Conservation (phyloP, 1,140 invertebrate genomes). For the Brachionus koreanus region DNA sequence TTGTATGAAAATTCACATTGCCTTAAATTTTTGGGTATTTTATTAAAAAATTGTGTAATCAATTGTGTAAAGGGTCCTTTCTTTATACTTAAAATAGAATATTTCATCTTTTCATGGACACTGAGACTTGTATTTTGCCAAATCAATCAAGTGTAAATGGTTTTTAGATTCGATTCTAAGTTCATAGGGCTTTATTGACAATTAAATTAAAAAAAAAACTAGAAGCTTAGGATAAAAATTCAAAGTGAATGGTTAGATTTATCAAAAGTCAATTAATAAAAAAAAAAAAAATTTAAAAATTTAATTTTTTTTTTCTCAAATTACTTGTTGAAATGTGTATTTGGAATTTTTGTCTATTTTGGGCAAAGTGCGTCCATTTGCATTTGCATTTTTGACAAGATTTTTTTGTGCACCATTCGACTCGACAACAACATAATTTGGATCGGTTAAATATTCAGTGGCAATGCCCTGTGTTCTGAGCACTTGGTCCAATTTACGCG, state of each 20-base stretch:
- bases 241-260: neutral
- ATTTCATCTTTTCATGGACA: too few species aligned
- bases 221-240: neutral
- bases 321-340: slow-evolving; percentile 3
- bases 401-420: neutral
- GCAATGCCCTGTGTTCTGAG: slow-evolving; percentile 3
- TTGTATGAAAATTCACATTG: too few species aligned
- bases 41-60: too few species aligned
- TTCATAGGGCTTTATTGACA: too few species aligned
- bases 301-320: neutral
- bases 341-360: slow-evolving; percentile 12
- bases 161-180: too few species aligned
- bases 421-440: neutral
- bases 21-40: too few species aligned
- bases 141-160: too few species aligned
- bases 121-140: too few species aligned
- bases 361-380: neutral
- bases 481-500: slow-evolving; percentile 31
- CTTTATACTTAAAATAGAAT: too few species aligned
- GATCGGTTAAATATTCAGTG: neutral
- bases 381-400: neutral
- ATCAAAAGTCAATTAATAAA: neutral
- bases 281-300: neutral
- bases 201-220: too few species aligned
- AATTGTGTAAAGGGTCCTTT: too few species aligned